Evolutionary conservation across 2,113 vertebrate genomes (phyloP), one percentile per base, ranked within the genome.

Genomic region (Passer domesticus): DNA sequence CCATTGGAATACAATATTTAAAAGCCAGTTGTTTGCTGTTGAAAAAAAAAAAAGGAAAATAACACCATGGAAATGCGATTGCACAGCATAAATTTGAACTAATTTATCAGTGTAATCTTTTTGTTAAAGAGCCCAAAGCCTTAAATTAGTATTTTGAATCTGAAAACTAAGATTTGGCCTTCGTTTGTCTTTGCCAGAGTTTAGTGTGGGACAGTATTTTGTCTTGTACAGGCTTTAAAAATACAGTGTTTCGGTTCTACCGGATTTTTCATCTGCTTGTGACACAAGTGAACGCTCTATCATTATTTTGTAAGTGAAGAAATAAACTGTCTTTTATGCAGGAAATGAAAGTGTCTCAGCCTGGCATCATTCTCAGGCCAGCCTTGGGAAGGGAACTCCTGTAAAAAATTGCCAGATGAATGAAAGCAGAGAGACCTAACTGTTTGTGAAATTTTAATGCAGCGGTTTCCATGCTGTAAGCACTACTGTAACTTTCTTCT

Each of bases 241-340:
- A 92, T 81, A 15, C 22, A 75, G 4, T 43, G 58, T 88, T 88
- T 83, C 22, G 4, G 47, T 86, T 97, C 93, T 78, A 83, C 75
- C 3, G 0, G 33, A 59, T 67, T 95, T 96, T 96, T 77, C 82
- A 83, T 64, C 72, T 95, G 67, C 93, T 91, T 94, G 96, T 97
- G 94, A 96, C 2, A 15, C 31, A 52, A 49, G 64, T 94, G 81
- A 89, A 35, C 81, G 11, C 84, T 55, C 21, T 37, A 17, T 77
- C 56, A 63, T 92, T 90, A 94, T 95, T 98, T 97, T 97, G 90
- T 97, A 96, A 96, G 70, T 47, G 70, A 97, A 82, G 60, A 97
- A 98, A 98, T 96, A 96, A 90, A 97, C 81, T 30, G 58, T 92
- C 79, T 96, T 95, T 95, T 70, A 52, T 96, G 89, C 91, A 94